These are phyloP conservation scores for Cryptosula pallasiana DNA, from an alignment of 2,888 invertebrate species.

Conservation along the genomic window DNA sequence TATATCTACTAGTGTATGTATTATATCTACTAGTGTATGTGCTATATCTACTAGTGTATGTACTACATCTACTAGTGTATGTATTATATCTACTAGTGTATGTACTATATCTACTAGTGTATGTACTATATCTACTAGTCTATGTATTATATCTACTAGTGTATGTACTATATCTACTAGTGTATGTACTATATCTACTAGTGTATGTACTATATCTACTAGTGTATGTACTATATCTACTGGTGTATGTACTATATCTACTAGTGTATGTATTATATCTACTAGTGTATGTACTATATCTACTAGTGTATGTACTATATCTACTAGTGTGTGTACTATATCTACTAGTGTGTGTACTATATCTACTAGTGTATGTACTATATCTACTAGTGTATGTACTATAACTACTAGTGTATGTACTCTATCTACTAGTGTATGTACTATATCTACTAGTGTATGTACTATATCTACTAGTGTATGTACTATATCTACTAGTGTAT, in stretches of 20 bases:
- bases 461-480: not conserved
- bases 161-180: constrained; percentile 17
- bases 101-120: not conserved
- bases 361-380: not conserved
- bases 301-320: constrained; percentile 89
- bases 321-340: constrained; percentile 61
- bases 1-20: too few species aligned
- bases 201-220: not conserved
- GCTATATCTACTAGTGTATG: not conserved
- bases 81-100: not conserved
- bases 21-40: not conserved
- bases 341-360: not conserved
- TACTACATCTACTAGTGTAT: too few species aligned
- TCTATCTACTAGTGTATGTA: not conserved
- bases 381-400: too few species aligned
- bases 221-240: constrained; percentile 91
- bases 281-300: not conserved
- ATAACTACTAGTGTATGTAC: constrained; percentile 69
- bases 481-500: not conserved
- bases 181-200: not conserved
- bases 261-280: not conserved
- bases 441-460: not conserved
- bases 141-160: constrained; percentile 85
- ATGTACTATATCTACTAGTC: not conserved
- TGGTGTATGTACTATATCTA: constrained; percentile 48